Conservation (phyloP, 1,140 invertebrate species). For the Melitaea cinxia region DNA sequence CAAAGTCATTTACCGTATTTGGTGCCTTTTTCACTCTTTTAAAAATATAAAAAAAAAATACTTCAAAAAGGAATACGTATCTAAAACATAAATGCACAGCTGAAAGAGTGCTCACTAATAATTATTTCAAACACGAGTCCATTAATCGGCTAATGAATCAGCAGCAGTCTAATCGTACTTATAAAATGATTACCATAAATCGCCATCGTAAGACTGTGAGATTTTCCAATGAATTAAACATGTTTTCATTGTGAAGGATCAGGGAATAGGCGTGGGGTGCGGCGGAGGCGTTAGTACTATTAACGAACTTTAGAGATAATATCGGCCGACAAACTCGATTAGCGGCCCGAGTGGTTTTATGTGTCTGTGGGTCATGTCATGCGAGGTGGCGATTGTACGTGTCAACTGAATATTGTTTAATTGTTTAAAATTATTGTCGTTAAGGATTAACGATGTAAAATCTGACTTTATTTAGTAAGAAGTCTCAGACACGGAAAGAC, state of each 20-base stretch:
- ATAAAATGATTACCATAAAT: constrained; percentile 44
- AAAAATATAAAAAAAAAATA: too few species aligned
- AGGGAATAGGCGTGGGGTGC: constrained; percentile 35
- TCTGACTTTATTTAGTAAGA: too few species aligned
- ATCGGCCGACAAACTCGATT: constrained; percentile 80
- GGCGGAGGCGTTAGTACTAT: constrained; percentile 70
- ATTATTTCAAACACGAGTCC: constrained; percentile 3
- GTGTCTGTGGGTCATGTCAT: constrained; percentile 35
- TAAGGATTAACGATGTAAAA: too few species aligned
- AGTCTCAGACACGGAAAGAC: too few species aligned
- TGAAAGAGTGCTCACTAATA: background rate
- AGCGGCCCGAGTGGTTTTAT: constrained; percentile 66
- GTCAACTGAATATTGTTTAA: too few species aligned
- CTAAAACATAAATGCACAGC: too few species aligned
- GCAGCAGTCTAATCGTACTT: background rate
- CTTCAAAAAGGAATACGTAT: too few species aligned
- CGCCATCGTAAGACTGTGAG: constrained; percentile 40
- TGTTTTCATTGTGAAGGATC: constrained; percentile 52
- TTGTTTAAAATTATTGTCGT: too few species aligned
- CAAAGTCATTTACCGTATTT: too few species aligned
- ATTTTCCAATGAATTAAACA: constrained; percentile 68
- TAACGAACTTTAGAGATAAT: constrained; percentile 75
- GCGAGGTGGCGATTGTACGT: constrained; percentile 15
- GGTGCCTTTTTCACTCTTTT: too few species aligned
- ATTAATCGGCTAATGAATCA: constrained; percentile 8